Conservation (phyloP, 2,888 invertebrate species). For the Limnephilus lunatus region DNA sequence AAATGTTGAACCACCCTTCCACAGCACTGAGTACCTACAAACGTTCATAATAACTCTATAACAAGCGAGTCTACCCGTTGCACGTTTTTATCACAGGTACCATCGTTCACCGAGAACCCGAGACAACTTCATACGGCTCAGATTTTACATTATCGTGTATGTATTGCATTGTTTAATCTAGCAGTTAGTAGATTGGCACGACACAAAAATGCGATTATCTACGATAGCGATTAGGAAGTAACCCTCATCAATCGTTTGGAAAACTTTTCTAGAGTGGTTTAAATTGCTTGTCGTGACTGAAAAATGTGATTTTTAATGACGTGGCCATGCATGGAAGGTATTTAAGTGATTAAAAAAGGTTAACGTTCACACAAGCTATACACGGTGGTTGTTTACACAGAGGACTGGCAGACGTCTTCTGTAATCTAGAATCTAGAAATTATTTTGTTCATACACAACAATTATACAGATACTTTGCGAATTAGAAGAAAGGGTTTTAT, state of each 20-base stretch:
- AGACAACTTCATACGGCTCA: slow-evolving; percentile 51
- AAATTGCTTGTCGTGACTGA: not conserved
- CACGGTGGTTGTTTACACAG: not conserved
- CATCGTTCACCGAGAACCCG: slow-evolving; percentile 41
- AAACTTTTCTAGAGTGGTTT: not conserved
- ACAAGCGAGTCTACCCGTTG: slow-evolving; percentile 59
- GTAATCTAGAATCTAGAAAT: not conserved
- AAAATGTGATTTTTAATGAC: not conserved
- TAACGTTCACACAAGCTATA: not conserved
- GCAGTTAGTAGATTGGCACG: not conserved
- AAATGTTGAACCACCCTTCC: slow-evolving; percentile 54
- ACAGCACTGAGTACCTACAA: slow-evolving; percentile 45
- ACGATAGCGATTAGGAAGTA: not conserved
- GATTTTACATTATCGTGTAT: not conserved
- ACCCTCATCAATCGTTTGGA: not conserved
- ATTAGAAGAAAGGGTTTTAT: not conserved
- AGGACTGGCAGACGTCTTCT: not conserved
- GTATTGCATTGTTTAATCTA: not conserved
- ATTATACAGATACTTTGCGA: not conserved
- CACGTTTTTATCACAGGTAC: slow-evolving; percentile 58
- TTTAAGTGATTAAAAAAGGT: not conserved
- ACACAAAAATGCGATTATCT: not conserved
- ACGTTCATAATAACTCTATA: slow-evolving; percentile 63
- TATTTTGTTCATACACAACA: not conserved
- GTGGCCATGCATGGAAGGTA: not conserved